Base-by-base conservation (phyloP, 2,113 vertebrate species). In the Diglossa brunneiventris region DNA sequence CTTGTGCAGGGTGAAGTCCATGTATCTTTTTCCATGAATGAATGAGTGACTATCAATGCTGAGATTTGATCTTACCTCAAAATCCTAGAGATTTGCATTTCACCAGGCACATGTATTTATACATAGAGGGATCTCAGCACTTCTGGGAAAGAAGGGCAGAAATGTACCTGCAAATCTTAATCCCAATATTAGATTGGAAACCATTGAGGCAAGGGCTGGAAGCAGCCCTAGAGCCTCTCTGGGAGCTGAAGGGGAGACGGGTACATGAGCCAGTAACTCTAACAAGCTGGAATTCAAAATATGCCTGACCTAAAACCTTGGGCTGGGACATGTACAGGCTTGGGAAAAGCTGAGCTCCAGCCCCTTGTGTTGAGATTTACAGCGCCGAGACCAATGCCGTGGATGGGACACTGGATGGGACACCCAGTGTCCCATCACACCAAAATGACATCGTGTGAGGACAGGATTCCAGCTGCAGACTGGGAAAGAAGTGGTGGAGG, bases 221-320 rank as follows among this genome's bases (percentile, higher is more conserved):
- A 78, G 49, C 22, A 20, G 66, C 59, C 64, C 66, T 69, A 31
- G 84, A 84, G 94, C 68, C 47, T 80, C 70, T 78, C 89, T 69
- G 50, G 86, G 75, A 96, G 90, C 85, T 92, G 63, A 35, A 75
- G 47, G 67, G 63, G 37, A 93, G 79, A 74, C 0, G 5, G 35
- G 16, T 46, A n/a, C 31, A 46, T 11, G n/a, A 96, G 31, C 44
- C 1, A 3, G 31, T 86, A 92, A 76, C 18, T 68, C 83, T 68
- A 63, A 92, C 31, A 41, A 61, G 37, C 41, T 92, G 83, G 93
- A 96, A 94, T 94, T 94, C 88, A 89, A 90, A 95, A 84, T 87
- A 95, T 92, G 86, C 58, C 49, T 8, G 15, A 83, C 44, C 56
- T 94, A 81, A 92, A 88, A 68, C 37, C 41, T 56, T 52, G 74